Base-by-base conservation (phyloP, 2,888 invertebrate genomes). In the Molanna angustata region DNA sequence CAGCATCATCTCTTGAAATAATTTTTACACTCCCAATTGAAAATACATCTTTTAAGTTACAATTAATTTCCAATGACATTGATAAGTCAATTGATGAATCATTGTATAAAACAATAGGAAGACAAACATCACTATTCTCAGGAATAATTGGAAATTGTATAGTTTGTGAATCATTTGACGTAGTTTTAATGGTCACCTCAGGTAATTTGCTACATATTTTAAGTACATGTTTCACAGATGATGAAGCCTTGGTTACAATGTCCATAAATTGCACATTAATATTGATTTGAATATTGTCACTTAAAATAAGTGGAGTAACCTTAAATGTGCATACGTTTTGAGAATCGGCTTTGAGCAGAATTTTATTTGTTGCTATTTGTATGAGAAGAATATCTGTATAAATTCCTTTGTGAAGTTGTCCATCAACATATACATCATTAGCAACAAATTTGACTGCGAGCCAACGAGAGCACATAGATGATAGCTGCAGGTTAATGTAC, bases 81-180 rank as follows among this genome's bases (percentile, higher is more conserved):
- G 49, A 50, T 33, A 59, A 40, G 45, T 59, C 56, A 2, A 47
- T 32, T 2, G 31, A 9, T 2, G 52, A 54, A 27, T 54, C 49
- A 19, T 57, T 59, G 35, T 48, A 54, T 31, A 59, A 37, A 16
- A 54, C 50, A 3, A 59, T 17, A 3, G 59, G 56, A 4, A 57
- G 18, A 20, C 49, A 52, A 2, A 41, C 37, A n/a, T 56, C 52
- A 4, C 42, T 19, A 4, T 50, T 43, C 33, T 59, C 49, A 2
- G 59, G 59, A 4, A 59, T 41, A n/a, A 18, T 13, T 0, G 56
- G 52, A 41, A 59, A 59, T 4, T 52, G 21, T 7, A 59, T 33
- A 1, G 39, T 9, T 11, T 43, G 22, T 6, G 48, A 32, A n/a
- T 50, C 37, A 4, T 16, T 35, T n/a, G 32, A 14, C 14, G 14